These are phyloP conservation scores for Temnothorax curvispinosus DNA, from an alignment of 1,140 invertebrate species.

Conservation along the genomic window DNA sequence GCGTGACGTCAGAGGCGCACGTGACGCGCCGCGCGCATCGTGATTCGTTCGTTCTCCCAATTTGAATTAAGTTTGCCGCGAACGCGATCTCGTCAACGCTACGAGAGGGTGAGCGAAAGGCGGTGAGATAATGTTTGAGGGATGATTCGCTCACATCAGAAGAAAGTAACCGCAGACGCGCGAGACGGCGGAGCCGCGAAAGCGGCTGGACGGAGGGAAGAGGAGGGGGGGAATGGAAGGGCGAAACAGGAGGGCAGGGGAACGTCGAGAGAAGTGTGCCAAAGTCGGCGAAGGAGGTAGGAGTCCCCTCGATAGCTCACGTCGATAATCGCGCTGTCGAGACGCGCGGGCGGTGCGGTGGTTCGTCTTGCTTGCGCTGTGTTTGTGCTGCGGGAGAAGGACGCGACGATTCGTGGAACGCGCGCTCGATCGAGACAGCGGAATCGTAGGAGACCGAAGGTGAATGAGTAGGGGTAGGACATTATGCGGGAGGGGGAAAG, in stretches of 20 bases:
- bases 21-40: background rate
- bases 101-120: background rate
- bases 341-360: slow-evolving; percentile 38
- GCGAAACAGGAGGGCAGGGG: background rate
- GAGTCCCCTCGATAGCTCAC: slow-evolving; percentile 36
- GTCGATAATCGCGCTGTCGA: slow-evolving; percentile 62
- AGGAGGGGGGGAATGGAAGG: background rate
- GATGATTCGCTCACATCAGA: slow-evolving; percentile 30
- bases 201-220: background rate
- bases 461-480: slow-evolving; percentile 57
- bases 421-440: slow-evolving; percentile 30
- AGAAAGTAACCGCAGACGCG: slow-evolving; percentile 24
- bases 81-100: too few species aligned
- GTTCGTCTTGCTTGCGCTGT: background rate
- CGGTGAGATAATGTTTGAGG: background rate
- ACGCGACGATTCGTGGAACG: slow-evolving; percentile 46
- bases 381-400: slow-evolving; percentile 14
- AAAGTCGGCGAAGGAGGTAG: slow-evolving; percentile 50
- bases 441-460: slow-evolving; percentile 68
- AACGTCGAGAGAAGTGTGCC: slow-evolving; percentile 58
- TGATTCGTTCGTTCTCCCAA: background rate
- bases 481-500: slow-evolving; percentile 36
- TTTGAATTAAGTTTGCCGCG: background rate
- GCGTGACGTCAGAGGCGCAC: background rate
- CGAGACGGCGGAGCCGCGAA: slow-evolving; percentile 6